phyloP scores from a whole-genome alignment of 1,140 invertebrate species.

The Meloidogyne chitwoodi region DNA sequence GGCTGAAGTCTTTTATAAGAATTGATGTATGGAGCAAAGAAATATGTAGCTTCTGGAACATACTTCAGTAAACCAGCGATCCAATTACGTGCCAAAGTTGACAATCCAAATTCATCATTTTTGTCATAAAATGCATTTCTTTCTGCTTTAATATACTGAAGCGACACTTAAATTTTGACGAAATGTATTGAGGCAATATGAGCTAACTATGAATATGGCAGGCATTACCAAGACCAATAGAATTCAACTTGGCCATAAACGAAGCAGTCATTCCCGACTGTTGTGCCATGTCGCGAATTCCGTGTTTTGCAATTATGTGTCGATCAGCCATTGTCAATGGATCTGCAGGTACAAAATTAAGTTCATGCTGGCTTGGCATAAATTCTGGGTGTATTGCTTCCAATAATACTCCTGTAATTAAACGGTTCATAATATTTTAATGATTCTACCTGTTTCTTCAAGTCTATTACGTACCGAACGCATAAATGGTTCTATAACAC shows the following conservation, averaged over 20 bases:
- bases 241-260: constrained; percentile 5
- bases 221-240: not conserved
- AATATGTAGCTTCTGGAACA: not conserved
- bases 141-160: not conserved
- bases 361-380: constrained; percentile 2
- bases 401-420: not conserved
- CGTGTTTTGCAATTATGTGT: constrained; percentile 3
- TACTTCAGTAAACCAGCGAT: constrained; percentile 6
- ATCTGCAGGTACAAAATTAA: constrained; percentile 12
- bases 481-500: constrained; percentile 5
- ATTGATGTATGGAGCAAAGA: constrained; percentile 14
- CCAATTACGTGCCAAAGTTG: constrained; percentile 3
- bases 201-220: constrained; percentile 18
- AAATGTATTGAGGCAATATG: not conserved
- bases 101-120: constrained; percentile 4
- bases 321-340: constrained; percentile 15
- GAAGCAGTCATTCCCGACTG: constrained; percentile 5
- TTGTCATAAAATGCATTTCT: constrained; percentile 2
- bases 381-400: constrained; percentile 14
- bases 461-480: not conserved
- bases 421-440: not conserved
- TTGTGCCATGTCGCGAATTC: constrained; percentile 9
- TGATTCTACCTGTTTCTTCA: not conserved
- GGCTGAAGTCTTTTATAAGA: constrained; percentile 22
- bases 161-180: not conserved